Percentiles rank a stretch among this genome's conserved stretches.
These are phyloP conservation scores for Aplocera efformata DNA, from an alignment of 2,888 invertebrate species.

Conservation along the genomic window DNA sequence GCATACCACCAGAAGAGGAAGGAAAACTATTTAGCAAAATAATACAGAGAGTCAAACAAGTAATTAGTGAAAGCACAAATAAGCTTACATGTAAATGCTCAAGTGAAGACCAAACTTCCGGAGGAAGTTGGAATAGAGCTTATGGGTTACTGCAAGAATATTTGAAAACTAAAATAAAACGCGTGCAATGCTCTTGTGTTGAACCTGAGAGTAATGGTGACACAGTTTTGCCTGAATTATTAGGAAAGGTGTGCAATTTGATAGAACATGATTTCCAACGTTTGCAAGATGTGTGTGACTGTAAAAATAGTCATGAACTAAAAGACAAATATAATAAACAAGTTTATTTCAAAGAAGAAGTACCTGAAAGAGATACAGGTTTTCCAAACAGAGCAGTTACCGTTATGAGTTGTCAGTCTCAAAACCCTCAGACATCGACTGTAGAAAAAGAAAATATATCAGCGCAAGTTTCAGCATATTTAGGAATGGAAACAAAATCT, in stretches of 20 bases:
- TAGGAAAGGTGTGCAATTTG: constrained; percentile 54
- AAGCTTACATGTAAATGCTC: constrained; percentile 48
- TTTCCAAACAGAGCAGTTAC: not conserved
- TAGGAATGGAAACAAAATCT: constrained; percentile 41
- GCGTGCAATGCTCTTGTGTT: constrained; percentile 53
- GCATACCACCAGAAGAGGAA: constrained; percentile 49
- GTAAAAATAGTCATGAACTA: constrained; percentile 28
- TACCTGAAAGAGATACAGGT: constrained; percentile 40
- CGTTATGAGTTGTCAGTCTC: not conserved
- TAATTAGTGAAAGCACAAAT: constrained; percentile 53
- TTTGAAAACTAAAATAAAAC: constrained; percentile 64
- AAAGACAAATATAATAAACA: constrained; percentile 2
- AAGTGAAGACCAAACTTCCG: constrained; percentile 23
- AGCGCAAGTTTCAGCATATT: constrained; percentile 38
- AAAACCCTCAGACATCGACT: constrained; percentile 28
- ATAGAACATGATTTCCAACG: constrained; percentile 67
- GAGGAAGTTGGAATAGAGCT: constrained; percentile 64
- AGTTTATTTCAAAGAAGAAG: constrained; percentile 24
- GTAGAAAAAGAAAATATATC: constrained; percentile 34
- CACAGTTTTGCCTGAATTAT: constrained; percentile 43
- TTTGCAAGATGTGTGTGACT: constrained; percentile 49
- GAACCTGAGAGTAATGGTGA: constrained; percentile 36
- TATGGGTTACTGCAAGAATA: constrained; percentile 67
- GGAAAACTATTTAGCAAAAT: constrained; percentile 50
- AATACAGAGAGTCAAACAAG: constrained; percentile 52